Evolutionary conservation across 2,797 vertebrate species (phyloP), one percentile per base, ranked within the genome.

Genomic region (Chromis chromis): DNA sequence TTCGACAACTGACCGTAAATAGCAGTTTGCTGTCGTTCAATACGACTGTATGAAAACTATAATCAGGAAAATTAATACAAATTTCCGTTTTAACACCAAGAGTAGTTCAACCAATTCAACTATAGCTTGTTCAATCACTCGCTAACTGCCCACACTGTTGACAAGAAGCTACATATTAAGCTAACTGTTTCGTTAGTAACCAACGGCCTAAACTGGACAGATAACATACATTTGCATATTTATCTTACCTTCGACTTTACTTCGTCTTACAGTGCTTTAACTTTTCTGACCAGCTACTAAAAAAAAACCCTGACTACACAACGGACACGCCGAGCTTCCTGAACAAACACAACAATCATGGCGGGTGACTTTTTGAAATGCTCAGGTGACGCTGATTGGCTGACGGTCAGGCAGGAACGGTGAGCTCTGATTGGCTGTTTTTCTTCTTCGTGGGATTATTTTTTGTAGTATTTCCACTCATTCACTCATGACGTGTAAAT

Each of bases 291-390:
- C 0, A 27, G 36, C 3, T 11, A 5, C 14, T 67, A 56, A 70
- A 70, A 25, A 49, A 13, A 28, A 14, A n/a, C 9, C 17, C 7
- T n/a, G 6, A 22, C 16, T 3, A 1, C 27, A 3, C 19, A 82
- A 74, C 82, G 10, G n/a, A 76, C 64, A 9, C 0, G 9, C 6
- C 6, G 14, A 0, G 9, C 11, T 48, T 3, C 17, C 28, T 46
- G n/a, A 3, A 46, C 58, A 59, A 59, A 73, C 65, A 79, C 7
- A 82, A 82, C 73, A 91, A 88, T 76, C 76, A 92, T 88, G 90
- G 91, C 93, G 91, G 89, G 71, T 62, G 57, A 50, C 28, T 21
- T 87, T 94, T 94, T 86, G 83, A 94, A 94, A 86, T 59, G 58
- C 19, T 1, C n/a, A 1, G 2, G 0, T 1, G 39, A 40, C 60